Base-by-base conservation (phyloP, 2,888 invertebrate genomes). In the Notodonta ziczac region DNA sequence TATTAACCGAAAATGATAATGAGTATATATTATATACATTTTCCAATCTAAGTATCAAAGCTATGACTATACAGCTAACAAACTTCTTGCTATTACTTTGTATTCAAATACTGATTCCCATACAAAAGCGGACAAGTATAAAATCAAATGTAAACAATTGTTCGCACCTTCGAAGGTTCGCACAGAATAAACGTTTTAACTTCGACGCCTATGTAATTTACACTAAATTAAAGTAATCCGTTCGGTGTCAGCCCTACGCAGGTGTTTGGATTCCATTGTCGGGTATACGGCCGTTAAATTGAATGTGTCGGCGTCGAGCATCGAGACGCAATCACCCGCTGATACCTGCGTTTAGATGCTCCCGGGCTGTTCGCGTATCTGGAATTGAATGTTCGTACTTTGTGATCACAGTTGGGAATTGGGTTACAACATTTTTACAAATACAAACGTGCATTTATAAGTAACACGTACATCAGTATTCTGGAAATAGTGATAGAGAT, bases 241-340 rank as follows among this genome's bases (percentile, higher is more conserved):
- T 16, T 16, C 16, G 16, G 50, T 46, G 32, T 7, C 54, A 54
- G 39, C 39, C 54, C 54, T 39, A 9, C 39, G 39, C 54, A 39
- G 54, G 54, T 54, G 52, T 52, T 52, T 39, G 12, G 4, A 39
- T 54, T 54, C 39, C n/a, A 54, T 54, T 54, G 54, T 54, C 54
- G 35, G 10, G 54, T 6, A n/a, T 39, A 54, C 39, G 54, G 39
- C 39, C n/a, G 54, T 54, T 54, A 35, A 54, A 39, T 54, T n/a
- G 39, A 54, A 54, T 39, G 54, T 54, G 54, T 53, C 5, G 12
- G 52, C 32, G 32, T 52, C 52, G 52, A n/a, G 52, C 12, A 52
- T 32, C 52, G 52, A 32, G 32, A 35, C 32, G 52, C 35, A 54
- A 54, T 35, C 54, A 52, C 52, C 24, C 52, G 52, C 10, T 14